Conservation (phyloP, 2,797 vertebrate genomes). For the Pseudomugil gertrudae region DNA sequence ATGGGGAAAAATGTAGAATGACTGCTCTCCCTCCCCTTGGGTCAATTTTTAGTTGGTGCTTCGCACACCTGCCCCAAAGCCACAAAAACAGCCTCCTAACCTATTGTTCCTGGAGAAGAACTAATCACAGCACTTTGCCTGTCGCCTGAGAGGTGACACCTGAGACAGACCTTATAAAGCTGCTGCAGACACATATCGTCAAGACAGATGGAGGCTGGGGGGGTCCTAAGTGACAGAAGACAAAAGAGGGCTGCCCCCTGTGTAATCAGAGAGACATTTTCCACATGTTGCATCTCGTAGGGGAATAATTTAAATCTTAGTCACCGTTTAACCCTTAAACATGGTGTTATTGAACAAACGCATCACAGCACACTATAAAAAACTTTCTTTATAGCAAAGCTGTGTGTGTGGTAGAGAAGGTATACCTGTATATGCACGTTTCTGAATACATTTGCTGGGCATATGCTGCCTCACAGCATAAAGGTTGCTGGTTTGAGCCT, state of each 20-base stretch:
- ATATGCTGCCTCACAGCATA: too few relatives aligned
- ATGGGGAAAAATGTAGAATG: constrained; percentile 10
- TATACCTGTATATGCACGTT: not conserved
- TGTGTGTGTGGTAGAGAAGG: not conserved
- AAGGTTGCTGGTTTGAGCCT: too few relatives aligned
- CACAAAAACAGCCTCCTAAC: constrained; percentile 58
- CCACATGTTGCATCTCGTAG: constrained; percentile 40
- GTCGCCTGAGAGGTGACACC: constrained; percentile 77
- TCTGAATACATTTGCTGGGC: too few relatives aligned
- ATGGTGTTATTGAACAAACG: not conserved
- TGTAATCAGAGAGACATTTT: constrained; percentile 31
- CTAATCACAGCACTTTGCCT: constrained; percentile 82
- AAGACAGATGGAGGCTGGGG: constrained; percentile 35
- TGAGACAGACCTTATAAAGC: constrained; percentile 63
- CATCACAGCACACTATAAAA: not conserved
- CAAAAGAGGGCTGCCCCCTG: constrained; percentile 47
- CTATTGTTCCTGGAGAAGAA: constrained; percentile 73
- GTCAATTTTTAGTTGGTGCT: constrained; percentile 45
- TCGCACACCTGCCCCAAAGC: constrained; percentile 71
- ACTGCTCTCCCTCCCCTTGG: constrained; percentile 33
- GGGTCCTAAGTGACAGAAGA: constrained; percentile 19
- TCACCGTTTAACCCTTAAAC: constrained; percentile 10
- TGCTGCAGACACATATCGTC: constrained; percentile 34
- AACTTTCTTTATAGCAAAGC: not conserved
- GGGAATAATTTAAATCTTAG: constrained; percentile 25